Evolutionary conservation across 2,113 vertebrate species (phyloP).

Genomic region (Ptilonorhynchus violaceus): DNA sequence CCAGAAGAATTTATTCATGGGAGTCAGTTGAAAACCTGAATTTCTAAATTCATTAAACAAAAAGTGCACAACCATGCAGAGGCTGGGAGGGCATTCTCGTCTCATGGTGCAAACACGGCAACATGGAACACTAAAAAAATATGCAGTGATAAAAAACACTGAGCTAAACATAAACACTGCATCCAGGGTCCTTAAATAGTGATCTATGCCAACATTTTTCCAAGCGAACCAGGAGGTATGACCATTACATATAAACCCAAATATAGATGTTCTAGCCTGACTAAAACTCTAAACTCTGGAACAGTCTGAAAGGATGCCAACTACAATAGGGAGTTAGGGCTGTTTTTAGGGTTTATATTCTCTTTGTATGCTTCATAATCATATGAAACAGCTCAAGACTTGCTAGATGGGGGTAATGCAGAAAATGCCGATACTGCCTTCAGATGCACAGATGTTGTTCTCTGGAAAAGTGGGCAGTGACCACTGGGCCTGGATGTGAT

Average conservation of each 20-base stretch:
- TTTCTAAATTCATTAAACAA: not conserved
- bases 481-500: not conserved
- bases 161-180: slow-evolving; percentile 6
- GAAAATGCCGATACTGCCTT: not conserved
- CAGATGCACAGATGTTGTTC: not conserved
- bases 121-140: not conserved
- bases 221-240: not conserved
- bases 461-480: not conserved
- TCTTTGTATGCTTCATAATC: not conserved
- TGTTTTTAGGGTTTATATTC: not conserved
- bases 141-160: not conserved
- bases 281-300: not conserved
- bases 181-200: not conserved
- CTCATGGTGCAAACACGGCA: not conserved
- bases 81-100: not conserved
- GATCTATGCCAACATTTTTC: not conserved
- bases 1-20: not conserved
- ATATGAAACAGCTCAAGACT: not conserved
- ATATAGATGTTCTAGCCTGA: slow-evolving; percentile 16
- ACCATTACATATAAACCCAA: slow-evolving; percentile 27
- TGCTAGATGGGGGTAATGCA: not conserved
- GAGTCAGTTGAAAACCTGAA: not conserved
- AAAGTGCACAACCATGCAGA: fast-evolving
- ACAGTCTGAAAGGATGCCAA: slow-evolving; percentile 23
- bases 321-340: not conserved